Percentiles rank a stretch among this genome's conserved stretches.
Conservation (phyloP, 1,140 invertebrate species). For the Telenomus remus region DNA sequence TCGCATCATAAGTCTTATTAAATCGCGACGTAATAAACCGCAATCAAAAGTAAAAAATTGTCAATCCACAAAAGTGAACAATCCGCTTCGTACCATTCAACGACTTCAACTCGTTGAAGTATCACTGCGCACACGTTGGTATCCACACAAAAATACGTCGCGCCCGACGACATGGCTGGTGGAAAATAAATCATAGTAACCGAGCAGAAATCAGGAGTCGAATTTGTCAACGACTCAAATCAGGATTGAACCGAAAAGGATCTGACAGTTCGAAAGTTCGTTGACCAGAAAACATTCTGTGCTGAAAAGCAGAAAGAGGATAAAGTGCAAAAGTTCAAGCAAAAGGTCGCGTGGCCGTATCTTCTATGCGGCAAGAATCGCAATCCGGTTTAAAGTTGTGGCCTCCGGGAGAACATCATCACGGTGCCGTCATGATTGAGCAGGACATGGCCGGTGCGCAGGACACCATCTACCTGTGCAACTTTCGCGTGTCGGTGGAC, state of each 20-base stretch:
- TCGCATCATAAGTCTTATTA: slow-evolving; percentile 23
- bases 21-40: slow-evolving; percentile 17
- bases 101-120: no score
- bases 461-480: slow-evolving; percentile 97
- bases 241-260: background rate
- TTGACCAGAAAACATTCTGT: no score
- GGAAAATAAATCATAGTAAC: no score
- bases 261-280: no score
- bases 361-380: slow-evolving; percentile 71
- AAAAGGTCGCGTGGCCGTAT: slow-evolving; percentile 8
- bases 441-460: slow-evolving; percentile 89
- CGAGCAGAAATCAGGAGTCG: no score
- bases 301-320: background rate
- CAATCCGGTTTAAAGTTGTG: slow-evolving; percentile 66
- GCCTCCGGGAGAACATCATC: slow-evolving; percentile 68
- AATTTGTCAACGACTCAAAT: no score
- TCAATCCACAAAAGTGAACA: no score
- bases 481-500: slow-evolving; percentile 97
- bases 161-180: no score
- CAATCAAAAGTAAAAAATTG: slow-evolving; percentile 1
- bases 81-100: no score
- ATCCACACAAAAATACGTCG: no score
- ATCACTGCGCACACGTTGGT: no score
- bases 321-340: slow-evolving; percentile 2
- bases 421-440: slow-evolving; percentile 73